A percentile compares a stretch with the other conserved stretches of the same genome.
Evolutionary conservation across 2,797 vertebrate species (phyloP).

Genomic region (Fringilla coelebs): DNA sequence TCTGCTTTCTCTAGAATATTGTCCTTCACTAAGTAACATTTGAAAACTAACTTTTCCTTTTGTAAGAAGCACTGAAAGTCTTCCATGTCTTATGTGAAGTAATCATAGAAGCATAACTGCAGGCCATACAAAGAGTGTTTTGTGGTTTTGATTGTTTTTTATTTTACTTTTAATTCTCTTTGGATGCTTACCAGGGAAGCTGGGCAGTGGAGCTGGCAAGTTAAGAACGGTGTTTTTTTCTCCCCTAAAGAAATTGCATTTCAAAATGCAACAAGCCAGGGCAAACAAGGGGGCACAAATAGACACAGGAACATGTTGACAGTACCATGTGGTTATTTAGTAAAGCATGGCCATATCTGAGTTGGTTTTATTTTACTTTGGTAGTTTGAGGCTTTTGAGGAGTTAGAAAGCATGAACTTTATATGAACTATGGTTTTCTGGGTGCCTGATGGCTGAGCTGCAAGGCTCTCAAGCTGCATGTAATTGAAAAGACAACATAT

Average conservation of each 20-base stretch:
- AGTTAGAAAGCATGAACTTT: constrained; percentile 35
- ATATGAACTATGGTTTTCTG: constrained; percentile 17
- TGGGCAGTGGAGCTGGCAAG: background rate
- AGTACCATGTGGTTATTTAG: background rate
- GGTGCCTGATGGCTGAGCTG: background rate
- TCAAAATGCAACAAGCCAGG: background rate
- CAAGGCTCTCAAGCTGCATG: background rate
- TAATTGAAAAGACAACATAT: constrained; percentile 37
- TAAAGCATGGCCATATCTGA: background rate
- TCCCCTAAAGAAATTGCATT: background rate
- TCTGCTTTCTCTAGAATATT: background rate
- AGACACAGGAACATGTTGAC: background rate
- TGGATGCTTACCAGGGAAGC: background rate
- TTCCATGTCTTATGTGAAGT: background rate
- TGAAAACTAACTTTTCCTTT: background rate
- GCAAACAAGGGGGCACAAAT: background rate
- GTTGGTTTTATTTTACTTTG: background rate
- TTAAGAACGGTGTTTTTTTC: background rate
- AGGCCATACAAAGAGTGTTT: background rate
- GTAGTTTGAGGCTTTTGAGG: background rate
- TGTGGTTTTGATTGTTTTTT: background rate
- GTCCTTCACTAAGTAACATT: background rate
- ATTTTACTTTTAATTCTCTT: background rate
- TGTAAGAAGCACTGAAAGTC: background rate
- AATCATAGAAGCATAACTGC: background rate